phyloP scores from a whole-genome alignment of 2,797 vertebrate species.

The Gallirallus australis region DNA sequence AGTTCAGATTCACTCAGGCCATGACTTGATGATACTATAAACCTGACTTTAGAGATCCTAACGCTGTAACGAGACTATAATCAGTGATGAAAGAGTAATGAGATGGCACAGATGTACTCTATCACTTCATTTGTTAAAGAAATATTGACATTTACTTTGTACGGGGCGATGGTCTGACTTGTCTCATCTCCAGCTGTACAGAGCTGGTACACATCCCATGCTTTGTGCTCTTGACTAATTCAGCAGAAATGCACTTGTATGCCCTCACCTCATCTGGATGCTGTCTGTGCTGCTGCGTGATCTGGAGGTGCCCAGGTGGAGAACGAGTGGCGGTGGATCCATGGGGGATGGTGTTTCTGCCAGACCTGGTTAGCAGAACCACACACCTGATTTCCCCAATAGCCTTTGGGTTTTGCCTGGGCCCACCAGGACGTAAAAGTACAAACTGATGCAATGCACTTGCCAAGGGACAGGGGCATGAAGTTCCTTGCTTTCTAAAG shows the following conservation, averaged over 20 bases:
- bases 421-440: background rate
- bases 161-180: background rate
- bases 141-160: background rate
- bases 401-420: background rate
- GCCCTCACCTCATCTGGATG: slow-evolving; percentile 13
- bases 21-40: background rate
- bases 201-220: background rate
- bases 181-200: background rate
- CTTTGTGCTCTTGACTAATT: slow-evolving; percentile 10
- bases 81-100: background rate
- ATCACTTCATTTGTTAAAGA: background rate
- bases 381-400: background rate
- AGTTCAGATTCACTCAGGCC: background rate
- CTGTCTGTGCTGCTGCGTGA: background rate
- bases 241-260: slow-evolving; percentile 15
- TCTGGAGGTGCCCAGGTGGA: background rate
- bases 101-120: background rate
- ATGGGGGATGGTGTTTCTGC: background rate
- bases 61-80: background rate
- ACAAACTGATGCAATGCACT: background rate
- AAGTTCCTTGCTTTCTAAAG: background rate
- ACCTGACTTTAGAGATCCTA: background rate
- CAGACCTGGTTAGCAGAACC: background rate
- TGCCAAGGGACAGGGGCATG: background rate
- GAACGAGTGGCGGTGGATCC: background rate